phyloP scores from a whole-genome alignment of 1,140 invertebrate genomes.

The Tetramorium alpestre region DNA sequence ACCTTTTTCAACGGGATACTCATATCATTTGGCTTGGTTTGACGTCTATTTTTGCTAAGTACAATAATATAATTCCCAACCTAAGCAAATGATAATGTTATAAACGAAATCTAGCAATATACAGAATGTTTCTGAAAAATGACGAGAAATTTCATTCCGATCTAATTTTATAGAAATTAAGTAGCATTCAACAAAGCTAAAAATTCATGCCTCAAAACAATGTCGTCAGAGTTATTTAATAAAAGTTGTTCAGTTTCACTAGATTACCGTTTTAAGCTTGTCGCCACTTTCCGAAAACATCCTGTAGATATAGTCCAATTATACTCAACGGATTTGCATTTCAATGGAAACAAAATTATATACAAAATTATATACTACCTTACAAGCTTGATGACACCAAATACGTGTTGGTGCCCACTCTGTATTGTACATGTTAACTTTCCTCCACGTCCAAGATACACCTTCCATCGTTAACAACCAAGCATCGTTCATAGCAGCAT shows the following conservation, averaged over 20 bases:
- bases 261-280: too few species aligned
- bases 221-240: too few species aligned
- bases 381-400: slow-evolving; percentile 97
- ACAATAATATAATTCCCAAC: slow-evolving; percentile 85
- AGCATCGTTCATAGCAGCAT: slow-evolving; percentile 89
- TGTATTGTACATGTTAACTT: slow-evolving; percentile 91
- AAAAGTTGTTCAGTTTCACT: too few species aligned
- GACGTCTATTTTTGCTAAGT: slow-evolving; percentile 81
- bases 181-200: too few species aligned
- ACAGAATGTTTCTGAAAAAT: too few species aligned
- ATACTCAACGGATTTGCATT: background rate
- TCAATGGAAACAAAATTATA: slow-evolving; percentile 9
- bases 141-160: too few species aligned
- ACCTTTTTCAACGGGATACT: slow-evolving; percentile 80
- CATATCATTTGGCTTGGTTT: slow-evolving; percentile 79
- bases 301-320: background rate
- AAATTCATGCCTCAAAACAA: too few species aligned
- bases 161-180: too few species aligned
- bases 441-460: slow-evolving; percentile 92
- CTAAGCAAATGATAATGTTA: slow-evolving; percentile 65
- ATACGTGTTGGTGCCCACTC: slow-evolving; percentile 93
- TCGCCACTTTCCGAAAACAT: too few species aligned
- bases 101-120: background rate
- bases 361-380: slow-evolving; percentile 85
- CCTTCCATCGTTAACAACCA: slow-evolving; percentile 89